A percentile compares a stretch with the other conserved stretches of the same genome.
These are phyloP conservation scores for Gymnorhina tibicen DNA, from an alignment of 2,113 vertebrate species.

Conservation along the genomic window DNA sequence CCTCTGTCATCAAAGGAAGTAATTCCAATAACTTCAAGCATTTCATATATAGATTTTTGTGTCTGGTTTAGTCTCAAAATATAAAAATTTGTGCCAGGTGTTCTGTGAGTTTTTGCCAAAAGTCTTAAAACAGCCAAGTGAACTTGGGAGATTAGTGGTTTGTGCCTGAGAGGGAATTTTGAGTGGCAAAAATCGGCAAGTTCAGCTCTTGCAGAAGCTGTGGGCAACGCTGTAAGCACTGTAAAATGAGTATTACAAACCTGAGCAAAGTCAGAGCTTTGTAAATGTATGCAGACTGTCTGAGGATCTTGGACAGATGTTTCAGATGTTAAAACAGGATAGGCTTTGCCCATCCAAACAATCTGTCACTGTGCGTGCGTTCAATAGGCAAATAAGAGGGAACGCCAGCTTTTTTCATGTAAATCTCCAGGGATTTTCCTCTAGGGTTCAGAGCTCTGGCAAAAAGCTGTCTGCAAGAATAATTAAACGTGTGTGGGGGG, in stretches of 20 bases:
- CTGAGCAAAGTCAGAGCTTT: background rate
- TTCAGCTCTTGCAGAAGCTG: background rate
- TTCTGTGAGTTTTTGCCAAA: background rate
- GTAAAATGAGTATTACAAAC: background rate
- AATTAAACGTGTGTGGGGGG: background rate
- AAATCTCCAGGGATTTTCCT: constrained; percentile 55
- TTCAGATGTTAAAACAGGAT: constrained; percentile 45
- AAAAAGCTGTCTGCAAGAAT: constrained; percentile 40
- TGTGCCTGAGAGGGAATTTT: background rate
- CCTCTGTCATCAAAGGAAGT: constrained; percentile 12
- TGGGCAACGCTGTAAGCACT: background rate
- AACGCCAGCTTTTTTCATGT: constrained; percentile 47
- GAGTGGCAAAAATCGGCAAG: background rate
- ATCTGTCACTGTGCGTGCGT: constrained; percentile 46
- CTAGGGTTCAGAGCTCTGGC: constrained; percentile 40
- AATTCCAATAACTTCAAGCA: constrained; percentile 6
- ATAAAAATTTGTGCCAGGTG: background rate
- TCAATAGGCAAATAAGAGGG: constrained; percentile 53
- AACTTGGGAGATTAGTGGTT: background rate
- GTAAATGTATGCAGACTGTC: background rate
- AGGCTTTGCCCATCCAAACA: constrained; percentile 46
- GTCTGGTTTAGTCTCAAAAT: background rate
- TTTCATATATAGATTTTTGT: background rate
- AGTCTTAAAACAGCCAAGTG: background rate
- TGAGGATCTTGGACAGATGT: constrained; percentile 32